A percentile compares a stretch with the other conserved stretches of the same genome.
Evolutionary conservation across 1,140 invertebrate genomes (phyloP).

Genomic region (Colletes gigas): DNA sequence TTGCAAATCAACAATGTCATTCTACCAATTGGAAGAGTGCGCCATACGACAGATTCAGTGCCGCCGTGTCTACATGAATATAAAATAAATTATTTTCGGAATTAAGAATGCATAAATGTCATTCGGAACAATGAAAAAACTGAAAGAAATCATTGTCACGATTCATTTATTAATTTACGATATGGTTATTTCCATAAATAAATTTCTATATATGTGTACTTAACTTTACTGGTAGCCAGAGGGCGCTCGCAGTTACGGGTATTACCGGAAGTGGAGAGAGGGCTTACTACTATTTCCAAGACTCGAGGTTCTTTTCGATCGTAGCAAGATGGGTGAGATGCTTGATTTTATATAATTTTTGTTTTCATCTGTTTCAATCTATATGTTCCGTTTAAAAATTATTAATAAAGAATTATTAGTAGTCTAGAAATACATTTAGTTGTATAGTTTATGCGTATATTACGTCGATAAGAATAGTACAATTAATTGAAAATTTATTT

Average conservation of each 20-base stretch:
- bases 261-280: background rate
- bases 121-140: background rate
- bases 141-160: background rate
- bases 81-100: background rate
- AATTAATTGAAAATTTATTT: background rate
- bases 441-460: slow-evolving; percentile 11
- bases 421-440: background rate
- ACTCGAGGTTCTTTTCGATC: slow-evolving; percentile 55
- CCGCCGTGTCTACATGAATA: too few species aligned
- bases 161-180: background rate
- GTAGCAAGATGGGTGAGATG: slow-evolving; percentile 64
- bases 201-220: background rate
- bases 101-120: background rate
- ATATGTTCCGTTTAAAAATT: background rate
- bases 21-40: too few species aligned
- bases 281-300: background rate
- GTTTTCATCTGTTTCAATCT: slow-evolving; percentile 56
- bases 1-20: too few species aligned
- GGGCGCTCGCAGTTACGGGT: background rate
- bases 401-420: background rate
- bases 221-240: background rate
- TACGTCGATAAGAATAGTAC: background rate
- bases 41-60: too few species aligned
- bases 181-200: too few species aligned
- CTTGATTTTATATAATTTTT: slow-evolving; percentile 1